Evolutionary conservation across 1,140 invertebrate species (phyloP).

Genomic region (Cylas formicarius): DNA sequence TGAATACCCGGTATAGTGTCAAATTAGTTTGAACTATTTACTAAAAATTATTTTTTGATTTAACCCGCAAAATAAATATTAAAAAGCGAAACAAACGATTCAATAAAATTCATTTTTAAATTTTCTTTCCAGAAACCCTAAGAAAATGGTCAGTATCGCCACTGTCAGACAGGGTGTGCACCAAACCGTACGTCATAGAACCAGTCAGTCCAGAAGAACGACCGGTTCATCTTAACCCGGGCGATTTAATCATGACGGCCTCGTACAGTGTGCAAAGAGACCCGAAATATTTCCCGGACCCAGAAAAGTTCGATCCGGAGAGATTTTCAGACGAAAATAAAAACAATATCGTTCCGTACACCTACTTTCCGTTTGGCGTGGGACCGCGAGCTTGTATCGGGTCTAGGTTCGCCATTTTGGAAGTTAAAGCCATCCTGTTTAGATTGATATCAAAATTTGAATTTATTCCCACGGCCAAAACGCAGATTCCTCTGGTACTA

Average conservation of each 20-base stretch:
- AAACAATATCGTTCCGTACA: conserved; percentile 40
- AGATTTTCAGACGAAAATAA: conserved; percentile 52
- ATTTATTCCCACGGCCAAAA: conserved; percentile 30
- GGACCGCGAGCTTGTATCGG: conserved; percentile 46
- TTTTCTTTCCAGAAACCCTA: conserved; percentile 45
- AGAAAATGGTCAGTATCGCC: conserved; percentile 49
- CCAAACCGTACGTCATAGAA: conserved; percentile 43
- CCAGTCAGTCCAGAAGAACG: conserved; percentile 14
- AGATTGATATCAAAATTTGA: conserved; percentile 33
- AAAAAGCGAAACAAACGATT: background rate
- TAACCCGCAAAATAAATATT: background rate
- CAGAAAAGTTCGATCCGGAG: conserved; percentile 59
- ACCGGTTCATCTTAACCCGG: conserved; percentile 15
- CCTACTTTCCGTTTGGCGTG: conserved; percentile 53
- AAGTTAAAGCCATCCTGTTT: conserved; percentile 35
- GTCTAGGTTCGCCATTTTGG: conserved; percentile 30
- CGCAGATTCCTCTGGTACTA: conserved; percentile 25
- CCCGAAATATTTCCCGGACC: conserved; percentile 51
- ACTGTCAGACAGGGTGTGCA: conserved; percentile 45
- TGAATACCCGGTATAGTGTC: too few species aligned
- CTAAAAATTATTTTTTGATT: background rate
- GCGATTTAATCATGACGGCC: conserved; percentile 36
- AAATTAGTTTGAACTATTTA: too few species aligned
- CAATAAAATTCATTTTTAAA: background rate
- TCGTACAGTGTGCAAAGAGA: conserved; percentile 42